Evolutionary conservation across 2,113 vertebrate species (phyloP).

Genomic region (Catharus bicknelli): DNA sequence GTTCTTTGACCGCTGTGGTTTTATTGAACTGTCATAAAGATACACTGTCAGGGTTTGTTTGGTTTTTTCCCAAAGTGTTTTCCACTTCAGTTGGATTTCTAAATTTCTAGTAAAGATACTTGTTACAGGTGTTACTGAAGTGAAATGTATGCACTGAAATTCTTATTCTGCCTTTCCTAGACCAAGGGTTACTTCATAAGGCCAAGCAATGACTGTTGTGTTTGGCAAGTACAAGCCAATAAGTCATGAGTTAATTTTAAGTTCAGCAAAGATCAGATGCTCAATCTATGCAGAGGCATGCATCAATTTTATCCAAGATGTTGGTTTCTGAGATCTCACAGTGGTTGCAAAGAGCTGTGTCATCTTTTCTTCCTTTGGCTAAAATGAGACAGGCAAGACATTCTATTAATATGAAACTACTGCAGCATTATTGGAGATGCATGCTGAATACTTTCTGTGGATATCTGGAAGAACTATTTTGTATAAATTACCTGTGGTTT

Average conservation of each 20-base stretch:
- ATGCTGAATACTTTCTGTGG: background rate
- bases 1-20: background rate
- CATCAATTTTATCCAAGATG: background rate
- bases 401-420: background rate
- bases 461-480: background rate
- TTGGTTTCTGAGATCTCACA: background rate
- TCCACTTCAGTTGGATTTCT: background rate
- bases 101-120: background rate
- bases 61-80: background rate
- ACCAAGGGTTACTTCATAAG: background rate
- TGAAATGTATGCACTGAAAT: background rate
- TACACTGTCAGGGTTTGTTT: background rate
- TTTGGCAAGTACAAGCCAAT: background rate
- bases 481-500: background rate
- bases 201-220: background rate
- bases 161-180: background rate
- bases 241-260: background rate
- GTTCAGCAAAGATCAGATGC: background rate
- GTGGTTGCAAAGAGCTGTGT: background rate
- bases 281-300: background rate
- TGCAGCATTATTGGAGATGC: accelerated
- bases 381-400: background rate
- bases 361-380: background rate
- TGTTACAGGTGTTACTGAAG: background rate
- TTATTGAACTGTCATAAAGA: background rate